Base-by-base conservation (phyloP, 2,797 vertebrate species). In the Poecile montanus region DNA sequence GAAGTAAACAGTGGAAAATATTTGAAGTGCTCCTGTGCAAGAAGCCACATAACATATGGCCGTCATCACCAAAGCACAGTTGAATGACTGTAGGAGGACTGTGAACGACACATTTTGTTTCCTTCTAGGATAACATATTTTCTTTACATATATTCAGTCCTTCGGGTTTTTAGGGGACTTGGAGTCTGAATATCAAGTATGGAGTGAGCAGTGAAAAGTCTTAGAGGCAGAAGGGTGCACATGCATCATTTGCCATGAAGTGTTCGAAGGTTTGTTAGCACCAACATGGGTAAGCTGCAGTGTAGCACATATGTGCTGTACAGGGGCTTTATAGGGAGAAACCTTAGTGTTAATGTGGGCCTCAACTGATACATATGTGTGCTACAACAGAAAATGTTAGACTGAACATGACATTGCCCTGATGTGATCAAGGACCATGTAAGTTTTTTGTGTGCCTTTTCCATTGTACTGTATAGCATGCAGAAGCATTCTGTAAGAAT, bases 1-100 rank as follows among this genome's bases (percentile, higher is more conserved):
- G 63, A 85, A 70, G 63, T 58, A 93, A 90, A 90, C 62, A 73
- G 25, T 88, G 26, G 88, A 81, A 94, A 94, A 95, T 93, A 95
- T 85, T 94, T 91, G 58, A 76, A 85, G 51, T 91, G 61, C 18
- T 85, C 53, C 79, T 82, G 63, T 91, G 62, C 42, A 78, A 81
- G 40, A 82, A 95, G 74, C 83, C 61, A 71, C 67, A 47, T 65
- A 95, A 82, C 94, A 83, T 96, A 95, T 82, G 91, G 87, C 85
- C 95, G 36, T 87, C 75, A 71, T 95, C 87, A 93, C 63, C 45
- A 79, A 90, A 72, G 34, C 63, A 38, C 63, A 32, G 51, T 85
- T 90, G 30, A 90, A 42, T 93, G 91, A 81, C 92, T 88, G 94
- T 95, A 90, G 88, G 94, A 96, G 92, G 90, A 61, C 91, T 96